phyloP scores from a whole-genome alignment of 2,888 invertebrate genomes.

The Electrophaes corylata region DNA sequence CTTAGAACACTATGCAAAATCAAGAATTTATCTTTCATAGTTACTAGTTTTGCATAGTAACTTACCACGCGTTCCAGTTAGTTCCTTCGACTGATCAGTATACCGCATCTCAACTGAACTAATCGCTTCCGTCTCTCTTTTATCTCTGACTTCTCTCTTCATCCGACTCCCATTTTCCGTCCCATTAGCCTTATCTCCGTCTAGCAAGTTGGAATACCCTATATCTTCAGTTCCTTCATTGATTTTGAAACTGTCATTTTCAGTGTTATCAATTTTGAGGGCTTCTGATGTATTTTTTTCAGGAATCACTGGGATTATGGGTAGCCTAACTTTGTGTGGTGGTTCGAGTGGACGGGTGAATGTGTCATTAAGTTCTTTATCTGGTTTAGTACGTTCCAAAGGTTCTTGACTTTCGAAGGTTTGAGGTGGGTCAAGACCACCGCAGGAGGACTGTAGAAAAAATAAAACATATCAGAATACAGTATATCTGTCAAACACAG shows the following conservation, averaged over 20 bases:
- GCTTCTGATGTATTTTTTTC: slow-evolving; percentile 63
- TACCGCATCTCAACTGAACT: slow-evolving; percentile 69
- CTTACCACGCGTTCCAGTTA: slow-evolving; percentile 39
- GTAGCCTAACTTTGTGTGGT: slow-evolving; percentile 56
- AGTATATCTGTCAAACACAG: too few relatives aligned
- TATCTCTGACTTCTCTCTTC: slow-evolving; percentile 60
- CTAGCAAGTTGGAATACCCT: slow-evolving; percentile 63
- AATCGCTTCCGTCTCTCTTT: slow-evolving; percentile 42
- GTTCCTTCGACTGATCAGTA: slow-evolving; percentile 57
- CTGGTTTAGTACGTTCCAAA: slow-evolving; percentile 61
- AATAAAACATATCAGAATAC: not conserved
- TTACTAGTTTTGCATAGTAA: not conserved
- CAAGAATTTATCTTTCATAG: too few relatives aligned
- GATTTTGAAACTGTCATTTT: slow-evolving; percentile 61
- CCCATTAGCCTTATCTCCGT: slow-evolving; percentile 60
- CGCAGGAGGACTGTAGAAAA: slow-evolving; percentile 65
- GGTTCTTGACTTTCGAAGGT: slow-evolving; percentile 73
- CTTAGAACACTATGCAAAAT: too few relatives aligned
- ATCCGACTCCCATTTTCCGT: slow-evolving; percentile 52
- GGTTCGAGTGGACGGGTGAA: slow-evolving; percentile 59
- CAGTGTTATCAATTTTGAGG: slow-evolving; percentile 58
- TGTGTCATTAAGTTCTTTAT: slow-evolving; percentile 72
- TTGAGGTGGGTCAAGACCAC: slow-evolving; percentile 71
- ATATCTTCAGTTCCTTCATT: slow-evolving; percentile 56
- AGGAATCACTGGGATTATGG: slow-evolving; percentile 58